Conservation (phyloP, 1,140 invertebrate genomes). For the Bicyclus anynana region DNA sequence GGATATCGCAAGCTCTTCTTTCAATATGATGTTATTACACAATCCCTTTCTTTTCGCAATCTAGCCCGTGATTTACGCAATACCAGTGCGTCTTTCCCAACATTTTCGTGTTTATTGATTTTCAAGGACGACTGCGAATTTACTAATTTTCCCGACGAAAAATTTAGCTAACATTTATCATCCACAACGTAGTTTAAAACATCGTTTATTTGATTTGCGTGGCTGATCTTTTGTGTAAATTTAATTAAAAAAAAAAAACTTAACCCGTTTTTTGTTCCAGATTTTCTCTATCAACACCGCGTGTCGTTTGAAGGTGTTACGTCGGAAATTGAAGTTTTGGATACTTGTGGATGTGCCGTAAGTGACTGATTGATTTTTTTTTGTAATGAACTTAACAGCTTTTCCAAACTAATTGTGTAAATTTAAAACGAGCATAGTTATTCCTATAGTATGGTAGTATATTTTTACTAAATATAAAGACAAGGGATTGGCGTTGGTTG, state of each 20-base stretch:
- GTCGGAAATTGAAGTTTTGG: slow-evolving; percentile 88
- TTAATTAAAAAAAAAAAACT: too few species aligned
- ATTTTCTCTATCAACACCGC: slow-evolving; percentile 87
- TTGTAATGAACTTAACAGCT: too few species aligned
- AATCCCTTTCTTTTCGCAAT: slow-evolving; percentile 31
- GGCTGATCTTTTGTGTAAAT: too few species aligned
- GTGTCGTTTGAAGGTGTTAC: slow-evolving; percentile 86
- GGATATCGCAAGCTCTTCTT: too few species aligned
- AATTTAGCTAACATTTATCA: slow-evolving; percentile 5
- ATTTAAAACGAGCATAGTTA: too few species aligned
- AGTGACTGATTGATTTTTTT: too few species aligned
- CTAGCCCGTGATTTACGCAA: slow-evolving; percentile 12
- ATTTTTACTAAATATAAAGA: too few species aligned
- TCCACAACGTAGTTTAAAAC: too few species aligned
- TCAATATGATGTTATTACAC: slow-evolving; percentile 23
- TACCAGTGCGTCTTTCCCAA: background rate
- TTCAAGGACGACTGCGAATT: slow-evolving; percentile 24
- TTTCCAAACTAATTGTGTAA: too few species aligned
- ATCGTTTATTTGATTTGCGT: too few species aligned
- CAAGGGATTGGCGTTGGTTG: too few species aligned
- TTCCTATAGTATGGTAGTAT: too few species aligned
- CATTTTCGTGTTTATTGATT: slow-evolving; percentile 10
- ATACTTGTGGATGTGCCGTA: slow-evolving; percentile 88
- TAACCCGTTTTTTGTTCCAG: slow-evolving; percentile 74
- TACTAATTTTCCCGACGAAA: slow-evolving; percentile 10